Base-by-base conservation (phyloP, 2,888 invertebrate species). In the Brenthis daphne region DNA sequence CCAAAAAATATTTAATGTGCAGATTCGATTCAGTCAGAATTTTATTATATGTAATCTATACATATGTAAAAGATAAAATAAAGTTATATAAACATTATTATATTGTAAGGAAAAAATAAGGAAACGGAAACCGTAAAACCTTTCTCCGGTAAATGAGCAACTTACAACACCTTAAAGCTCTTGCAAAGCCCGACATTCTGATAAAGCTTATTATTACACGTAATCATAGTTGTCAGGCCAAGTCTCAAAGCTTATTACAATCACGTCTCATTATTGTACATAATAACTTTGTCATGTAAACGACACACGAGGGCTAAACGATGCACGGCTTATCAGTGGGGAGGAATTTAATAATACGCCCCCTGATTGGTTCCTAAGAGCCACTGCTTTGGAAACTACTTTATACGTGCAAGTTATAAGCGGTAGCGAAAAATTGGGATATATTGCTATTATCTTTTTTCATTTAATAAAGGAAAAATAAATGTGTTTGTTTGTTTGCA, bases 271-370 rank as follows among this genome's bases (percentile, higher is more conserved):
- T 54, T 61, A 67, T 6, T 54, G 20, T 43, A 54, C 37, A 55
- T 65, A 65, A 65, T 33, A 24, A 64, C 48, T 56, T 56, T 64
- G 56, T 56, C 64, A 54, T 54, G 51, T 53, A 53, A 60, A 54
- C 66, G 66, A 66, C 60, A 58, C 66, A 43, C 37, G 37, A 60
- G 60, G 29, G 60, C 66, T 66, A 66, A 60, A 43, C 37, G 37
- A 66, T 60, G 58, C n/a, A 50, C 47, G 55, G 67, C 61, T 67
- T 63, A 67, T 67, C 61, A 63, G 61, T 43, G 37, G 16, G 11
- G 60, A 70, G 72, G 72, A 72, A 70, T 70, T 72, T 70, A 72
- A 72, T 72, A 72, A 72, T 68, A 68, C 65, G 67, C 67, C 63
- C 64, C 72, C 65, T 68, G 72, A 72, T 70, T 70, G 70, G 57